These are phyloP conservation scores for Leptoclinus maculatus DNA, from an alignment of 2,797 vertebrate genomes.

Conservation along the genomic window DNA sequence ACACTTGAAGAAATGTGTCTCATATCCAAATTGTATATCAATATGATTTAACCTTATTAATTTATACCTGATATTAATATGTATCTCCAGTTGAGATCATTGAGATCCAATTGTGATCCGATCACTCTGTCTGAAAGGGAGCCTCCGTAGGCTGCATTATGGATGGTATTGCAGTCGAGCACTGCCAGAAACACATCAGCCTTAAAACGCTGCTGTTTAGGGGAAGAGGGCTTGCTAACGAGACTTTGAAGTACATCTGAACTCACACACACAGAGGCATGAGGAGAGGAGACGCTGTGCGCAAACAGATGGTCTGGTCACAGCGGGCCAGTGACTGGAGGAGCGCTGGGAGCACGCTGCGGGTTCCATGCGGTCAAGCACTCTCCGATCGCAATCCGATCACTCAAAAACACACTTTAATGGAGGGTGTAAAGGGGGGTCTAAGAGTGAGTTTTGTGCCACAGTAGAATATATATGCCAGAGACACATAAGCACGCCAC, in stretches of 20 bases:
- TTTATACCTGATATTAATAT: background rate
- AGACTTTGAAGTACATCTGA: too few relatives aligned
- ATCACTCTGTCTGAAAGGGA: background rate
- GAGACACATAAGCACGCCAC: background rate
- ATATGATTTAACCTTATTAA: background rate
- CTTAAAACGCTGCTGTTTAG: too few relatives aligned
- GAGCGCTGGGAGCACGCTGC: too few relatives aligned
- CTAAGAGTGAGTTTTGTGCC: background rate
- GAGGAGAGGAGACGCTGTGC: too few relatives aligned
- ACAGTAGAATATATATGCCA: background rate
- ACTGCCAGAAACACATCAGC: background rate
- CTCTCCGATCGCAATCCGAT: background rate
- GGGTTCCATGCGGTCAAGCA: background rate
- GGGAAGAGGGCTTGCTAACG: too few relatives aligned
- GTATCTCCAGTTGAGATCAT: background rate
- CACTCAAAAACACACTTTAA: background rate
- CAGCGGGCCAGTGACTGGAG: background rate
- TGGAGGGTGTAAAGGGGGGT: too few relatives aligned
- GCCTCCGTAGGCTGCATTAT: too few relatives aligned
- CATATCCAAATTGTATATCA: background rate
- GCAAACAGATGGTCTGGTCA: too few relatives aligned
- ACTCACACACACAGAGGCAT: too few relatives aligned
- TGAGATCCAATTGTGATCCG: background rate
- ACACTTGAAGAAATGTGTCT: background rate
- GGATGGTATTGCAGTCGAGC: too few relatives aligned